phyloP scores from a whole-genome alignment of 2,797 vertebrate species.

The Euthynnus affinis region DNA sequence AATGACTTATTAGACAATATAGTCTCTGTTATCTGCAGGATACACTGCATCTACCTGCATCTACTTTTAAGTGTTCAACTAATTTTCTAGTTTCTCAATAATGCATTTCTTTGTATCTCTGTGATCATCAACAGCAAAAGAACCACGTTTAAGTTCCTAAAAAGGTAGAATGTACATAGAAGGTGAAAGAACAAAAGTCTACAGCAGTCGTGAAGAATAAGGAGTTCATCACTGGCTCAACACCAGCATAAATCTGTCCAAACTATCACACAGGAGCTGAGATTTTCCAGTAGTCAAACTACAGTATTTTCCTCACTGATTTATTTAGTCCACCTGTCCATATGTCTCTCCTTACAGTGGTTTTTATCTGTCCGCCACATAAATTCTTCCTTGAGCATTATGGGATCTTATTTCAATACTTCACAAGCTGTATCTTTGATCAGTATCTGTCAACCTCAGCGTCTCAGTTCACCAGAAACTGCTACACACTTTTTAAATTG shows the following conservation, averaged over 20 bases:
- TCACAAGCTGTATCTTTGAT: slow-evolving; percentile 56
- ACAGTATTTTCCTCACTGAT: slow-evolving; percentile 37
- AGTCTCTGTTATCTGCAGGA: neutral
- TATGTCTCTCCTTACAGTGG: slow-evolving; percentile 59
- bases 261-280: slow-evolving; percentile 16
- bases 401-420: slow-evolving; percentile 58
- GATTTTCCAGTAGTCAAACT: slow-evolving; percentile 31
- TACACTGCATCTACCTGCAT: neutral
- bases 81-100: neutral
- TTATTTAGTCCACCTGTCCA: slow-evolving; percentile 75
- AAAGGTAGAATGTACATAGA: neutral
- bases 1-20: neutral
- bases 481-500: slow-evolving; percentile 10
- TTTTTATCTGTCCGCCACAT: slow-evolving; percentile 65
- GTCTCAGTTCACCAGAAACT: slow-evolving; percentile 24
- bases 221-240: neutral
- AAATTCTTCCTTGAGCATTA: slow-evolving; percentile 57
- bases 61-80: neutral
- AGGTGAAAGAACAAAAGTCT: neutral
- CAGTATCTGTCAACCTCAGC: slow-evolving; percentile 35
- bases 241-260: slow-evolving; percentile 29
- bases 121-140: too few relatives aligned
- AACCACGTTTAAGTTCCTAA: neutral
- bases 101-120: too few relatives aligned
- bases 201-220: slow-evolving; percentile 17